Percentiles rank a stretch among this genome's conserved stretches.
These are phyloP conservation scores for Lutraria rhynchaena DNA, from an alignment of 1,140 invertebrate genomes.

Conservation along the genomic window DNA sequence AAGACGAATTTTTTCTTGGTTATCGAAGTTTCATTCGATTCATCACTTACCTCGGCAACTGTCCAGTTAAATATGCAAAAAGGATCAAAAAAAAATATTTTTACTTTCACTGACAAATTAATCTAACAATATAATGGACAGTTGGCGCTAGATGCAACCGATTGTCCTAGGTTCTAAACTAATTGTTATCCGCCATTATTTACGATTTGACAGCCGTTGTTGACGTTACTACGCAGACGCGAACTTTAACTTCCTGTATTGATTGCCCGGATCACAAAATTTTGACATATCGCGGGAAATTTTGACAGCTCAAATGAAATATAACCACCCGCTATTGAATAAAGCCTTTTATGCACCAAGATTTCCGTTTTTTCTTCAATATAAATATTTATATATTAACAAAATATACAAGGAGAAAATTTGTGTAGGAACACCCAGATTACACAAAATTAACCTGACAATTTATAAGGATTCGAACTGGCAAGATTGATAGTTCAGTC, in stretches of 20 bases:
- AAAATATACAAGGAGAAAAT: too few relatives aligned
- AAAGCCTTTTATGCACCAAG: too few relatives aligned
- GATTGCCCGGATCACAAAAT: slow-evolving; percentile 41
- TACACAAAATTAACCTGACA: too few relatives aligned
- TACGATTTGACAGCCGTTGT: slow-evolving; percentile 73
- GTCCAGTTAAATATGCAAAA: neutral
- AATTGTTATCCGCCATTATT: slow-evolving; percentile 73
- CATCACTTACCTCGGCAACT: slow-evolving; percentile 18
- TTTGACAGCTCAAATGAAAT: too few relatives aligned
- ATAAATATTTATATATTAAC: too few relatives aligned
- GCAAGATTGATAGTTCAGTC: too few relatives aligned
- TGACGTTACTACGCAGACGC: slow-evolving; percentile 69
- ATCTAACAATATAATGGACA: slow-evolving; percentile 38
- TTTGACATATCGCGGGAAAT: slow-evolving; percentile 49
- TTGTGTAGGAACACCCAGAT: too few relatives aligned
- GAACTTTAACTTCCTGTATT: slow-evolving; percentile 55
- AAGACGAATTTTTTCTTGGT: slow-evolving; percentile 25
- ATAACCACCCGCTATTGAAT: too few relatives aligned
- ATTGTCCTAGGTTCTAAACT: slow-evolving; percentile 40
- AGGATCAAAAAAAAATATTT: neutral
- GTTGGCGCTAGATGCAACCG: slow-evolving; percentile 58
- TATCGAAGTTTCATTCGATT: slow-evolving; percentile 7
- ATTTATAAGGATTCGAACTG: too few relatives aligned
- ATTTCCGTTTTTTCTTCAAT: neutral
- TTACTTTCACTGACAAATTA: neutral